A percentile compares a stretch with the other conserved stretches of the same genome.
phyloP scores from a whole-genome alignment of 2,797 vertebrate genomes.

The Novumbra hubbsi region DNA sequence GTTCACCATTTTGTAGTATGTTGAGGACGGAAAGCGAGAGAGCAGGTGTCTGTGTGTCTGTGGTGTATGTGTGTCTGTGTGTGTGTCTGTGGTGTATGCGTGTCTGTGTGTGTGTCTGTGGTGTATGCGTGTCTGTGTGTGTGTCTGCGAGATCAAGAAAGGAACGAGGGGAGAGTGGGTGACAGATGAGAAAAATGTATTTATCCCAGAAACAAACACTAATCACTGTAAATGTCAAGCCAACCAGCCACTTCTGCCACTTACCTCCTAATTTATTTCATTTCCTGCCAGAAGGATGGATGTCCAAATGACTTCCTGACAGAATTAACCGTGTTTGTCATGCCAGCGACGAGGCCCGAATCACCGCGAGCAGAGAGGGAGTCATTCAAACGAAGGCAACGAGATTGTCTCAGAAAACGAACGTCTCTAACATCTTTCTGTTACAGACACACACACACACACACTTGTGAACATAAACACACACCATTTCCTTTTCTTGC shows the following conservation, averaged over 20 bases:
- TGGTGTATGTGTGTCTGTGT: too few relatives aligned
- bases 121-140: neutral
- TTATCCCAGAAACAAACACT: constrained; percentile 55
- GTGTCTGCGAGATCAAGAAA: neutral
- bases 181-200: constrained; percentile 51
- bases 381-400: constrained; percentile 11
- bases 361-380: constrained; percentile 12
- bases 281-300: constrained; percentile 51
- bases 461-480: too few relatives aligned
- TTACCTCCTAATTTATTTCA: constrained; percentile 58
- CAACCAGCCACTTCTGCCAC: constrained; percentile 52
- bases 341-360: constrained; percentile 43
- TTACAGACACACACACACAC: neutral
- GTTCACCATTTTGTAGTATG: too few relatives aligned
- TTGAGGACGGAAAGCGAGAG: neutral
- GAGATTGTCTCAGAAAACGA: constrained; percentile 29
- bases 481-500: neutral
- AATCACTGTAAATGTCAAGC: constrained; percentile 68
- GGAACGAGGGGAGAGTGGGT: constrained; percentile 14
- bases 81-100: neutral
- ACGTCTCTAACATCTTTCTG: constrained; percentile 10
- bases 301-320: constrained; percentile 49
- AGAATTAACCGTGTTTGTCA: constrained; percentile 58
- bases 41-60: neutral
- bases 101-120: neutral